phyloP scores from a whole-genome alignment of 2,113 vertebrate genomes.

The Ellobius talpinus region DNA sequence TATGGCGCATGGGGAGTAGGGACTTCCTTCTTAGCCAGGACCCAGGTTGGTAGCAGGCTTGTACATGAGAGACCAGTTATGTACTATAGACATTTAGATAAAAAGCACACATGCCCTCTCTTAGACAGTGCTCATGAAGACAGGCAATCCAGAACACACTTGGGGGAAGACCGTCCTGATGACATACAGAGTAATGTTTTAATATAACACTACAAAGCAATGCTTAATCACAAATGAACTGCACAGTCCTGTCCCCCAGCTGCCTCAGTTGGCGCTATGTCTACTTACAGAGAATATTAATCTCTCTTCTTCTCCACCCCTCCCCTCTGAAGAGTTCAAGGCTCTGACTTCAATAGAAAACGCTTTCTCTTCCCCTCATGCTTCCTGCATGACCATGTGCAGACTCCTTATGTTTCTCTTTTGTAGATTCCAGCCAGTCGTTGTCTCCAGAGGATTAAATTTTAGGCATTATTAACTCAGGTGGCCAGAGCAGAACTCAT shows the following conservation, averaged over 20 bases:
- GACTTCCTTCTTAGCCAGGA: neutral
- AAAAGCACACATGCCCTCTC: fast-evolving
- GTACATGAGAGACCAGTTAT: neutral
- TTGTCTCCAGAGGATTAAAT: neutral
- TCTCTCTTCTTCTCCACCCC: neutral
- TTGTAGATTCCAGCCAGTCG: neutral
- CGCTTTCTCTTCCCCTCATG: neutral
- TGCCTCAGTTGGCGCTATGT: neutral
- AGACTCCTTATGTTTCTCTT: neutral
- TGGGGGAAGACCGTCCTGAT: neutral
- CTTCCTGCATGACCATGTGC: neutral
- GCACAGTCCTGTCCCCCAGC: no score
- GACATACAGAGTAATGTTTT: neutral
- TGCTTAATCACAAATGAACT: neutral
- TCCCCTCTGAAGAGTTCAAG: neutral
- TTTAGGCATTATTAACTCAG: neutral
- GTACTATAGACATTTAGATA: neutral
- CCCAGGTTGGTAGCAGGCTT: no score
- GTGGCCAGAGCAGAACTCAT: neutral
- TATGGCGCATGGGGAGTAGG: neutral
- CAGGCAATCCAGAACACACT: neutral
- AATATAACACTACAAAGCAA: neutral
- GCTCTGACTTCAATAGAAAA: neutral
- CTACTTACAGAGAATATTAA: neutral
- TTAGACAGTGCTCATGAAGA: neutral